These are phyloP conservation scores for Chelonus formosanus DNA, from an alignment of 2,888 invertebrate species.

Conservation along the genomic window DNA sequence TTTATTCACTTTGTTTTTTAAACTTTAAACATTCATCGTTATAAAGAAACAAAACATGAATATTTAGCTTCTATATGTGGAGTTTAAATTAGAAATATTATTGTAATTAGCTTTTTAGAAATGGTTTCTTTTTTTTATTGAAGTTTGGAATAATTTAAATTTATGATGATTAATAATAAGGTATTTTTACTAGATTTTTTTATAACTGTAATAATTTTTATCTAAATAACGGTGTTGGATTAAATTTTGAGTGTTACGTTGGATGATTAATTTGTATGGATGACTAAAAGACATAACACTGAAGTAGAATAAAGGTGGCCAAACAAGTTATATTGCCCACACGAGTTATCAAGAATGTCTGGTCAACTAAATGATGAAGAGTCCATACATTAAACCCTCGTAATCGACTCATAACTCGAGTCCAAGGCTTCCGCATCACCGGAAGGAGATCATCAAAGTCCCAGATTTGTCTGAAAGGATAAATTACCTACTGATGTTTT, in stretches of 20 bases:
- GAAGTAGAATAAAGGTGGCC: slow-evolving; percentile 27
- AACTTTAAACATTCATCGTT: background rate
- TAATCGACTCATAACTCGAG: slow-evolving; percentile 54
- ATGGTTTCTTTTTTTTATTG: no score
- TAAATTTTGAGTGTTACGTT: no score
- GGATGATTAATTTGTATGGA: no score
- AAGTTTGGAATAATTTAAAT: background rate
- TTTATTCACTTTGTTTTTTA: background rate
- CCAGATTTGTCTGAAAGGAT: no score
- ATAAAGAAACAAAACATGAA: background rate
- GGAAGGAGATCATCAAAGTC: slow-evolving; percentile 21
- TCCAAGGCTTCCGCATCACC: slow-evolving; percentile 38
- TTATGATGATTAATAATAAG: background rate
- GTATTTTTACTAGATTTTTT: background rate
- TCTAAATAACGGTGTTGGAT: background rate
- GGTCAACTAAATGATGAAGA: slow-evolving; percentile 28
- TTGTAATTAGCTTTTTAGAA: no score
- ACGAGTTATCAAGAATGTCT: no score
- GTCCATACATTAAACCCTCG: slow-evolving; percentile 29
- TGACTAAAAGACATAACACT: slow-evolving; percentile 30
- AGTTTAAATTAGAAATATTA: no score
- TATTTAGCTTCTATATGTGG: no score
- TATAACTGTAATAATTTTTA: background rate
- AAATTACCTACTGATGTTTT: no score
- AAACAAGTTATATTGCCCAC: slow-evolving; percentile 14